Evolutionary conservation across 37 sponge, comb jelly and placozoan species (phyloP).

Genomic region (Cladorhizidae sp.): DNA sequence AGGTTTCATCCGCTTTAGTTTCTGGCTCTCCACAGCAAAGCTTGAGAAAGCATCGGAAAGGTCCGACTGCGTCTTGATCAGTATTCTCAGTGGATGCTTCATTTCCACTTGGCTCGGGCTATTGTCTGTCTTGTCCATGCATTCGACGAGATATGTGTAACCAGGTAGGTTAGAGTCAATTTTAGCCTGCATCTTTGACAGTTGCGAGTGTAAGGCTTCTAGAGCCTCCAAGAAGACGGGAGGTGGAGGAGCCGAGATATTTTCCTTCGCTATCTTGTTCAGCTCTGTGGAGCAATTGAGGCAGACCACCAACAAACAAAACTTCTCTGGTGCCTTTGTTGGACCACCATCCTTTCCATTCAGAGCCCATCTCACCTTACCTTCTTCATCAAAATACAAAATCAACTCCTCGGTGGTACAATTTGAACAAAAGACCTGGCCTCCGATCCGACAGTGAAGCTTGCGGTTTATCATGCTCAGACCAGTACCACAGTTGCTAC

Average conservation of each 20-base stretch:
- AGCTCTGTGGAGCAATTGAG: constrained; percentile 27
- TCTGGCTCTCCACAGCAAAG: constrained; percentile 56
- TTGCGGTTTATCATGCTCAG: constrained; percentile 25
- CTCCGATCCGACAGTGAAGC: constrained; percentile 70
- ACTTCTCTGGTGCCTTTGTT: not conserved
- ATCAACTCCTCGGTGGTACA: constrained; percentile 49
- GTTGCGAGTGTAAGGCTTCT: constrained; percentile 6
- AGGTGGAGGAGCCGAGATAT: not conserved
- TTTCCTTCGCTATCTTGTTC: constrained; percentile 4
- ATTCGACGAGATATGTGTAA: constrained; percentile 36
- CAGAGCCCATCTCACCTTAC: constrained; percentile 44
- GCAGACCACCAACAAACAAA: constrained; percentile 19
- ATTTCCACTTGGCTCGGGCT: constrained; percentile 5
- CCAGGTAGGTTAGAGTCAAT: constrained; percentile 37
- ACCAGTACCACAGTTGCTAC: constrained; percentile 1
- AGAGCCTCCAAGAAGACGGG: constrained; percentile 36
- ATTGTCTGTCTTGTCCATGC: constrained; percentile 8
- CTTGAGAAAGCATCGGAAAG: constrained; percentile 49
- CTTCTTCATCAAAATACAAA: constrained; percentile 25
- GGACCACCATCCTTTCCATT: constrained; percentile 51
- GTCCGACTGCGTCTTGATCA: constrained; percentile 39
- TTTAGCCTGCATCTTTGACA: constrained; percentile 13
- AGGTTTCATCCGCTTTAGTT: constrained; percentile 36
- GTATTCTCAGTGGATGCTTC: constrained; percentile 11
- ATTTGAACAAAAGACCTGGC: constrained; percentile 58